Evolutionary conservation across 2,797 vertebrate species (phyloP), one percentile per base, ranked within the genome.

Genomic region (Hybognathus amarus): DNA sequence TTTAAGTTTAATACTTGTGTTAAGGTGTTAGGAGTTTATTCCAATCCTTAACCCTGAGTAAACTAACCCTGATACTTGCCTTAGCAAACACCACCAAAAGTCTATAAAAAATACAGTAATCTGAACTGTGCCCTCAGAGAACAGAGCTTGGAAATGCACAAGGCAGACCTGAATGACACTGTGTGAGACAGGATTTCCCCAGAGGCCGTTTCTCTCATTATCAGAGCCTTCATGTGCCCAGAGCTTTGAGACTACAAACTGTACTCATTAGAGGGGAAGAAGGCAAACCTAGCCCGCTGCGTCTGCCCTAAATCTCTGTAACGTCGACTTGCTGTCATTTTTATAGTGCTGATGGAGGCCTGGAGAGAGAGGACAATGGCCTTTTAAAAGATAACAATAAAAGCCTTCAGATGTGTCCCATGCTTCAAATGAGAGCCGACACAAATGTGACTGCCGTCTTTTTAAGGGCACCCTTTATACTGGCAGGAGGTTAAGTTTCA

Each of bases 351-450:
- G 71, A 54, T 79, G 63, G 67, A 87, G 83, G 68, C 86, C 61
- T 56, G 38, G 79, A 70, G 80, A 83, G 77, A 75, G 74, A 87
- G 83, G 77, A 80, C 80, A 83, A 80, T 83, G 77, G 80, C 77
- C 80, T 87, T 86, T 87, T 87, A 80, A 87, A 87, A 80, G 75
- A 85, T 80, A 83, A 87, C 83, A 83, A 83, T 87, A 87, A 87
- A 83, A 83, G 80, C 77, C 33, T 85, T 83, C 77, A 77, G 80
- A 85, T 83, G 77, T 66, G 69, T 71, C 79, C 80, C 75, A 75
- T 80, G 66, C 74, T 77, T 83, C 79, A 87, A 78, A 74, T 73
- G 74, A 82, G 69, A 5, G 79, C 54, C 1, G 74, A 75, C 68
- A 85, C 56, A 79, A 83, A 86, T 74, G 75, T 67, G 47, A 47